These are phyloP conservation scores for Zaprionus taronus DNA, from an alignment of 1,140 invertebrate species.

Conservation along the genomic window DNA sequence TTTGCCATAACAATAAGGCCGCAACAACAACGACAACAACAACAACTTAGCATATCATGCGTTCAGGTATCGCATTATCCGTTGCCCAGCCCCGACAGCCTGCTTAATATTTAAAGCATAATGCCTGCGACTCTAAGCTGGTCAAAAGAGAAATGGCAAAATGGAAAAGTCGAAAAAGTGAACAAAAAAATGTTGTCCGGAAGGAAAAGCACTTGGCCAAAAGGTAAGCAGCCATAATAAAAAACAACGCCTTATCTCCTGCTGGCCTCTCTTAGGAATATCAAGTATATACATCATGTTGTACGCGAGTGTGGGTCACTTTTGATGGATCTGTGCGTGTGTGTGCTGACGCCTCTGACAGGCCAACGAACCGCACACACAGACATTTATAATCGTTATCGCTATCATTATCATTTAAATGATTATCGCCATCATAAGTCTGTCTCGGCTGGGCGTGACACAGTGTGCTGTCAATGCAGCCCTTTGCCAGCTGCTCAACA, in stretches of 20 bases:
- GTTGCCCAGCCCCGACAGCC: constrained; percentile 16
- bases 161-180: constrained; percentile 15
- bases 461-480: constrained; percentile 26
- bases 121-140: constrained; percentile 41
- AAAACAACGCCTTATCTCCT: constrained; percentile 26
- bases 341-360: background rate
- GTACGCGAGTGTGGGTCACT: background rate
- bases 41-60: constrained; percentile 35
- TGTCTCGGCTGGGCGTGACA: constrained; percentile 18
- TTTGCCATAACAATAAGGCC: constrained; percentile 69
- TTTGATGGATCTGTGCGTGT: constrained; percentile 23
- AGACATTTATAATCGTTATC: constrained; percentile 17
- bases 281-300: constrained; percentile 39
- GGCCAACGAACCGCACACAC: background rate
- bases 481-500: constrained; percentile 18
- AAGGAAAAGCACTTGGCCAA: constrained; percentile 9
- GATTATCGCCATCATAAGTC: constrained; percentile 2
- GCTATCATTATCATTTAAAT: background rate
- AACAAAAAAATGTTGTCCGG: constrained; percentile 6
- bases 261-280: constrained; percentile 32
- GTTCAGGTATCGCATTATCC: constrained; percentile 51
- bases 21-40: constrained; percentile 31
- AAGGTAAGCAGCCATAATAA: constrained; percentile 24
- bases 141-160: constrained; percentile 16
- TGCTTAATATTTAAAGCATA: constrained; percentile 68